Evolutionary conservation across 1,140 invertebrate genomes (phyloP), one percentile per base, ranked within the genome.

Genomic region (Trissolcus basalis): DNA sequence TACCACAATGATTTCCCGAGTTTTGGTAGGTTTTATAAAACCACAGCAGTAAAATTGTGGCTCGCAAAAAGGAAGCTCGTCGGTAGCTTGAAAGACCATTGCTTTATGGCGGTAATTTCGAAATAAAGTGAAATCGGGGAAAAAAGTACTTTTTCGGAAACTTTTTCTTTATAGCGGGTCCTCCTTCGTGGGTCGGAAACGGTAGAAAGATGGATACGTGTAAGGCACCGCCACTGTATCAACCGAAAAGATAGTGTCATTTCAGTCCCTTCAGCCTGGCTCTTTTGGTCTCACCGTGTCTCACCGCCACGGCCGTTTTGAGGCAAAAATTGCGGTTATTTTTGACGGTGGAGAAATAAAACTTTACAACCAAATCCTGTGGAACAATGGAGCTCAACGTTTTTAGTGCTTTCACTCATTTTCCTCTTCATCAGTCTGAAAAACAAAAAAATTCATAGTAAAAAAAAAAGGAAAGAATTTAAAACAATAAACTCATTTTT

Each of bases 321-420:
- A 69, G 54, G 54, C 72, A 47, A 63, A 75, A 65, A 70, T 70
- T 76, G 73, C 60, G 73, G 73, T 76, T 76, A 70, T 70, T 54
- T 15, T 49, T 76, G 41, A 19, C 44, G 55, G 44, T 10, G 14
- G 33, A 15, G 45, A 60, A 70, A 70, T 76, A 76, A 76, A 70
- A 64, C 55, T 76, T 76, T 76, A 76, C 73, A 65, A 58, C 72
- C 0, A 7, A 27, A 10, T 27, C 11, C 27, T 53, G 12, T 41
- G 0, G 49, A 54, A 75, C 72, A 75, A 67, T 65, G n/a, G 51
- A 6, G 4, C 41, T 54, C 54, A 49, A 48, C 14, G 50, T 65
- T 70, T 69, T 76, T 65, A 50, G 49, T 36, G 60, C 65, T 76
- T 69, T 76, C 49, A 69, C 73, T 59, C 60, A 70, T 60, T 65